Conservation (phyloP, 2,797 vertebrate genomes). For the Martes flavigula region DNA sequence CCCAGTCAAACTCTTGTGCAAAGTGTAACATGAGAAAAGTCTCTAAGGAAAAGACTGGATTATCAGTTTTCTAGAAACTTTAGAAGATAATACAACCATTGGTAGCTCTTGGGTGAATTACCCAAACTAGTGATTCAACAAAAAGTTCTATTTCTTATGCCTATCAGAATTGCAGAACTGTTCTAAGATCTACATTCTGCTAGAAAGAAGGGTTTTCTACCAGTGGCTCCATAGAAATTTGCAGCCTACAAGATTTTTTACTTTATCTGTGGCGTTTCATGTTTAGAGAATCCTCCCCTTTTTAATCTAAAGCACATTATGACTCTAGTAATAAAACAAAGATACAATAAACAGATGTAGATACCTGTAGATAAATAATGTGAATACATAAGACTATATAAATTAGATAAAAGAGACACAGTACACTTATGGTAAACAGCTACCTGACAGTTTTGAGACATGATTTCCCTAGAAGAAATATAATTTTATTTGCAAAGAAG, state of each 20-base stretch:
- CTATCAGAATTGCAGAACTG: background rate
- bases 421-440: background rate
- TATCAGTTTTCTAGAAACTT: background rate
- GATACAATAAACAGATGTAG: background rate
- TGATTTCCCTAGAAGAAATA: background rate
- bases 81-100: background rate
- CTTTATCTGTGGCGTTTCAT: background rate
- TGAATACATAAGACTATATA: background rate
- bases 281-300: background rate
- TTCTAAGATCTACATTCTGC: background rate
- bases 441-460: background rate
- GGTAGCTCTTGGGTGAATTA: background rate
- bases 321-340: constrained; percentile 10
- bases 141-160: background rate
- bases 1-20: background rate
- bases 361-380: background rate
- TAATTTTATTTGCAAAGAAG: constrained; percentile 37
- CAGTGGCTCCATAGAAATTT: background rate
- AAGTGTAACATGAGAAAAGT: background rate
- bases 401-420: background rate
- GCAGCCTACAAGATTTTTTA: background rate
- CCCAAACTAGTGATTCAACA: background rate
- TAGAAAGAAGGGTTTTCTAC: background rate
- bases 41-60: background rate
- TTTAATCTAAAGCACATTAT: constrained; percentile 5